Conservation (phyloP, 30 jellyfish, hydroid and myxozoan genomes). For the Cassiopea andromeda region DNA sequence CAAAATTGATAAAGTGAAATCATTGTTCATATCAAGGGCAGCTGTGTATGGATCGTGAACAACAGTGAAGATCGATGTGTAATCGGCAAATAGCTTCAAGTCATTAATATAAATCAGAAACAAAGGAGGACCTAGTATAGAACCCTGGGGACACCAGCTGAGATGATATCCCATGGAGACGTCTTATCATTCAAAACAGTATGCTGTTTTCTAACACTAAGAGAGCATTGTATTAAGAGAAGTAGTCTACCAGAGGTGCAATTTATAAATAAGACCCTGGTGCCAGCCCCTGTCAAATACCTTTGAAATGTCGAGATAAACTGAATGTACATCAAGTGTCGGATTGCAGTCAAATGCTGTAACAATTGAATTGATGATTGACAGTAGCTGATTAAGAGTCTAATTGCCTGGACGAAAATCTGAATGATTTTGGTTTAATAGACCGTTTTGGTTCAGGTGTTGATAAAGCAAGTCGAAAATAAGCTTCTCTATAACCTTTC, state of each 20-base stretch:
- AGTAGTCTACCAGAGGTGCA: constrained; percentile 10
- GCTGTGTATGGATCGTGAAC: constrained; percentile 61
- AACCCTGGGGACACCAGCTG: constrained; percentile 63
- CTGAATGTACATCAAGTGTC: constrained; percentile 44
- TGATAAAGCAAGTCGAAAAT: neutral
- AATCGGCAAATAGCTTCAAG: constrained; percentile 49
- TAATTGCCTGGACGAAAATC: neutral
- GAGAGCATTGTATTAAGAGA: constrained; percentile 33
- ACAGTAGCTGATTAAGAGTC: neutral
- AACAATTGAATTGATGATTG: neutral
- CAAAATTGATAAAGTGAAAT: constrained; percentile 22
- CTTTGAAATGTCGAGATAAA: constrained; percentile 39
- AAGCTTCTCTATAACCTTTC: neutral
- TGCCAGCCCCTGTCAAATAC: constrained; percentile 33
- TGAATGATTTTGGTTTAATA: neutral
- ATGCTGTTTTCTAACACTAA: constrained; percentile 40
- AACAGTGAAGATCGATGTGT: constrained; percentile 52
- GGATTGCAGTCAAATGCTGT: constrained; percentile 15
- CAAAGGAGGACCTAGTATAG: constrained; percentile 36
- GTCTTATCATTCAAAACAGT: constrained; percentile 20
- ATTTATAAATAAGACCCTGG: constrained; percentile 8
- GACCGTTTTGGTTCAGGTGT: neutral
- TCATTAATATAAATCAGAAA: constrained; percentile 26
- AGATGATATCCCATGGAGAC: constrained; percentile 24
- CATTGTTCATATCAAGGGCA: constrained; percentile 17